A percentile compares a stretch with the other conserved stretches of the same genome.
These are phyloP conservation scores for Centrocercus urophasianus DNA, from an alignment of 2,113 vertebrate genomes.

Conservation along the genomic window DNA sequence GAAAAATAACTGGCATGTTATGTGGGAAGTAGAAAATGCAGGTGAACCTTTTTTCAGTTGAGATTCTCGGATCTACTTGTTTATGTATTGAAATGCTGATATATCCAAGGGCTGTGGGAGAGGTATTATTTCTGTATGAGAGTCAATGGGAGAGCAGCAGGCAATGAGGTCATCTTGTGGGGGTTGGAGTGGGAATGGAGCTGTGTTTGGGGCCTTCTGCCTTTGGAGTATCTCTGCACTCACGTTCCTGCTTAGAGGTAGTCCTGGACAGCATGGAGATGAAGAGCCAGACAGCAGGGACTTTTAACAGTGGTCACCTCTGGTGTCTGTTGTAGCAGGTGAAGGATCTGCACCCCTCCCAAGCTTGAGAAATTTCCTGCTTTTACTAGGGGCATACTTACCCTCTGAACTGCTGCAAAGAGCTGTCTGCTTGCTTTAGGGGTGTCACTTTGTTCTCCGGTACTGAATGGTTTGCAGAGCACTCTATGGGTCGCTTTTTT, in stretches of 20 bases:
- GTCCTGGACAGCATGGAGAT: background rate
- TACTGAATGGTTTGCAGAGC: background rate
- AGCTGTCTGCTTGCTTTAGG: background rate
- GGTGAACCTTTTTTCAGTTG: background rate
- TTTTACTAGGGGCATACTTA: background rate
- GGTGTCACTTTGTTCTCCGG: background rate
- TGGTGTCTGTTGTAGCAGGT: rapidly evolving
- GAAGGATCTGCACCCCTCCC: background rate
- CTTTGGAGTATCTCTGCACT: background rate
- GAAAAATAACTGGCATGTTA: background rate
- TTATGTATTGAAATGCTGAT: background rate
- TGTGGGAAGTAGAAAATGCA: background rate
- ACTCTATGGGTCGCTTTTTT: background rate
- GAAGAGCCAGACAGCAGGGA: background rate
- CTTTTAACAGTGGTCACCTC: background rate
- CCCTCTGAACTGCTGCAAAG: background rate
- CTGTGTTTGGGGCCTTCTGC: background rate
- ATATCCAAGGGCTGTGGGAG: background rate
- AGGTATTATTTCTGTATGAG: background rate
- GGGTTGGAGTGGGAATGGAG: background rate
- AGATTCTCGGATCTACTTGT: background rate
- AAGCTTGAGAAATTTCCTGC: background rate
- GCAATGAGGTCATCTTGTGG: background rate
- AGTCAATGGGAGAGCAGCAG: background rate
- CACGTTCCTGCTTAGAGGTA: background rate